A percentile compares a stretch with the other conserved stretches of the same genome.
Evolutionary conservation across 2,113 vertebrate species (phyloP).

Genomic region (Turdus rufiventris): DNA sequence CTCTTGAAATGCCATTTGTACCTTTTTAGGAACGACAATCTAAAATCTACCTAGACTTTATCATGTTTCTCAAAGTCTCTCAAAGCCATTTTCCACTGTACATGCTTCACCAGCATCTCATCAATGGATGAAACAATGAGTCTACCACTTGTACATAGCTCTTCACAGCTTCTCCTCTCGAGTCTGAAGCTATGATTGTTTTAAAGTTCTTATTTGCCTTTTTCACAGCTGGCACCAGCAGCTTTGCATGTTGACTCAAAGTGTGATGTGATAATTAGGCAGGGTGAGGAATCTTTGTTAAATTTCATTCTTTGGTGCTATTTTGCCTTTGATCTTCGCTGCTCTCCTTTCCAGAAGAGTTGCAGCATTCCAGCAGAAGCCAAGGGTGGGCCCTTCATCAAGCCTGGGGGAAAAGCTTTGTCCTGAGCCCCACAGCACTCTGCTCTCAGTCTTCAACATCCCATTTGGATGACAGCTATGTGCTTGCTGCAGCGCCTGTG

Average conservation of each 20-base stretch:
- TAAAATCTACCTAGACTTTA: background rate
- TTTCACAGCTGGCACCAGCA: conserved; percentile 52
- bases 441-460: background rate
- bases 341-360: background rate
- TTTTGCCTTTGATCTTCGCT: conserved; percentile 37
- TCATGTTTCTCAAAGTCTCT: background rate
- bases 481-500: background rate
- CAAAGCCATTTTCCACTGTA: background rate
- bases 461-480: background rate
- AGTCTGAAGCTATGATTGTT: background rate
- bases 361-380: background rate
- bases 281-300: conserved; percentile 31
- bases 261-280: conserved; percentile 41
- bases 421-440: background rate
- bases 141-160: background rate
- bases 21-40: background rate
- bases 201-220: conserved; percentile 57
- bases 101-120: background rate
- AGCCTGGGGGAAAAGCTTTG: background rate
- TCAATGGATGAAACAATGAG: background rate
- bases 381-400: conserved; percentile 33
- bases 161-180: conserved; percentile 4
- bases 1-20: background rate
- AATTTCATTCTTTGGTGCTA: conserved; percentile 32
- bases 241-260: conserved; percentile 31